Base-by-base conservation (phyloP, 1,140 invertebrate genomes). In the Colletes latitarsis region DNA sequence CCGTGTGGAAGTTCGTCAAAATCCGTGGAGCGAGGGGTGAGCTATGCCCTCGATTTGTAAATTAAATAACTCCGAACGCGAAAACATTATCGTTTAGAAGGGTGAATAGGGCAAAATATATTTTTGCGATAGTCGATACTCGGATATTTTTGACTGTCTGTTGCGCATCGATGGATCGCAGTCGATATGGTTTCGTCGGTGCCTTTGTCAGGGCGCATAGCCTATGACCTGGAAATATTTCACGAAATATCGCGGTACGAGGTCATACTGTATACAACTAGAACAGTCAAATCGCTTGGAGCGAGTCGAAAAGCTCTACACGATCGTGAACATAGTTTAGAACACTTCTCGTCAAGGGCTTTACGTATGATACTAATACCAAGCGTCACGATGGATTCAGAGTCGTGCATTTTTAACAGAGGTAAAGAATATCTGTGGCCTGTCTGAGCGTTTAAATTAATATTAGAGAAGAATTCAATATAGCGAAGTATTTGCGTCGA, bases 221-320 rank as follows among this genome's bases (percentile, higher is more conserved):
- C 55, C 46, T 52, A 19, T 39, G 39, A 62, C 30, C 17, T 49
- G 19, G 52, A 53, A 82, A 73, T 73, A 53, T 85, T 74, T 82
- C 67, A 39, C 62, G 67, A 74, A 60, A 83, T 81, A 81, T 84
- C 74, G 39, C 10, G n/a, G 46, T 73, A 66, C 19, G 55, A 43
- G 72, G 76, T 82, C 75, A 84, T 84, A 64, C 71, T 71, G 52
- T 30, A 78, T 72, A 77, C 75, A 67, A 87, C 63, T 62, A 71
- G 66, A n/a, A 15, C 62, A 60, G 19, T 55, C 77, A 69, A 86
- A 86, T 64, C 57, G 68, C 41, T 80, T 46, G 39, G 6, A 63
- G 19, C 17, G 52, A 15, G 63, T 58, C 77, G 58, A 60, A 30
- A 81, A 72, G 52, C 62, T 55, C 17, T 62, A 39, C 55, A n/a